Percentiles rank a stretch among this genome's conserved stretches.
Conservation (phyloP, 1,140 invertebrate species). For the Samia ricini region DNA sequence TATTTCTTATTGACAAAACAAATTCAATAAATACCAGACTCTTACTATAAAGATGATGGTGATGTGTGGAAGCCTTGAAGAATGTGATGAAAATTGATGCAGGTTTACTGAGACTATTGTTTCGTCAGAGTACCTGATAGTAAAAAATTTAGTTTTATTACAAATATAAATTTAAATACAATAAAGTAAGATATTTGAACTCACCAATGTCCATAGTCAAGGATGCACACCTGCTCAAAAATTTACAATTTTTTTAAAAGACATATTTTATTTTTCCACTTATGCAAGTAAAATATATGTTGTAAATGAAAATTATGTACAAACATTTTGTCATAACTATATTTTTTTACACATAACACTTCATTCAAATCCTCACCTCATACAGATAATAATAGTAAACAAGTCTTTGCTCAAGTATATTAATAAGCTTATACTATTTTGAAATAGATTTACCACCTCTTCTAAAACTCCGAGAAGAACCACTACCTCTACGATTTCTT, state of each 20-base stretch:
- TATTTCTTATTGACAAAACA: conserved; percentile 69
- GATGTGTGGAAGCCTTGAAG: conserved; percentile 20
- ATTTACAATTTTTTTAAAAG: conserved; percentile 45
- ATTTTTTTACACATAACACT: conserved; percentile 50
- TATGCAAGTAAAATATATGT: conserved; percentile 62
- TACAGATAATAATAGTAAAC: conserved; percentile 16
- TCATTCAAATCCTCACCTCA: conserved; percentile 27
- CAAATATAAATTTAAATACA: conserved; percentile 22
- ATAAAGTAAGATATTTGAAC: conserved; percentile 51
- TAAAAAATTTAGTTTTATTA: conserved; percentile 29
- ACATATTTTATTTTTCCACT: conserved; percentile 61
- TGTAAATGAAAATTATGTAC: conserved; percentile 69
- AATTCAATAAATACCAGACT: conserved; percentile 69
- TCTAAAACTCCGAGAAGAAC: conserved; percentile 52
- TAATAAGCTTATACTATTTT: conserved; percentile 42
- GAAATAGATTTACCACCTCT: conserved; percentile 57
- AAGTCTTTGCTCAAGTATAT: conserved; percentile 41
- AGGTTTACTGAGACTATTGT: conserved; percentile 1
- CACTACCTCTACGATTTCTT: conserved; percentile 46
- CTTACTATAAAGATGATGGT: conserved; percentile 69
- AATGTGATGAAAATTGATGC: conserved; percentile 11
- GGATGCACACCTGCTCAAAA: conserved; percentile 39
- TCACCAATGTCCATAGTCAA: conserved; percentile 43
- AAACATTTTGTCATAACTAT: conserved; percentile 57
- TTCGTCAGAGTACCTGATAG: conserved; percentile 53